Evolutionary conservation across 2,888 invertebrate species (phyloP), one percentile per base, ranked within the genome.

Genomic region (Dendrolimus pini): DNA sequence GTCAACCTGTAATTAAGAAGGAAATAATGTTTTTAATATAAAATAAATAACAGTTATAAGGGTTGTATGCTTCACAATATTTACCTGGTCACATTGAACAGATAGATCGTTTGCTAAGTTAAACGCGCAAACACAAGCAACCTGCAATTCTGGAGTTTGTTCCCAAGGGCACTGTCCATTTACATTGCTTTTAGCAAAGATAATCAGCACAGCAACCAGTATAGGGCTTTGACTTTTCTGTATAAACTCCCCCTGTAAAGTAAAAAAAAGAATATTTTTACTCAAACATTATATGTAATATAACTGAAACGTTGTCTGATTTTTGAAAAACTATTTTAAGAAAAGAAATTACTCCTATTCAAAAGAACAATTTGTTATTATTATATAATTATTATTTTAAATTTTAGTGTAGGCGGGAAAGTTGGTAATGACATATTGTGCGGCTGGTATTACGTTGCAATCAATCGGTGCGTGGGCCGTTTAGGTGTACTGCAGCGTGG

Each of bases 151-250:
- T 41, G 94, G 92, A 62, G 95, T 93, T 60, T 93, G 92, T 70
- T 95, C 95, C 97, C 97, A 97, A 1, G 97, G 97, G 83, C 98
- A 98, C 74, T 96, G 95, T 30, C 94, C 94, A 56, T 83, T 80
- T 18, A 89, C 74, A 53, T 61, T 60, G 53, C 68, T 68, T 58
- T 78, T 62, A 14, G 72, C 62, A 57, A 73, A 61, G 56, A 80
- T 60, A 18, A 83, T 61, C 59, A 82, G 56, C 55, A 76, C 61
- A 61, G 70, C 67, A 60, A 66, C 65, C 65, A 80, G 62, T 79
- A 78, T 81, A 59, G 63, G 66, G 60, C 73, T 70, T 14, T 68
- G 58, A 60, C 67, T 55, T 60, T 59, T 62, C 14, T 62, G 65
- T 41, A 67, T 65, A 41, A 59, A 67, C 60, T 67, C 66, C 60